These are phyloP conservation scores for Acronicta aceris DNA, from an alignment of 2,888 invertebrate species.

Conservation along the genomic window DNA sequence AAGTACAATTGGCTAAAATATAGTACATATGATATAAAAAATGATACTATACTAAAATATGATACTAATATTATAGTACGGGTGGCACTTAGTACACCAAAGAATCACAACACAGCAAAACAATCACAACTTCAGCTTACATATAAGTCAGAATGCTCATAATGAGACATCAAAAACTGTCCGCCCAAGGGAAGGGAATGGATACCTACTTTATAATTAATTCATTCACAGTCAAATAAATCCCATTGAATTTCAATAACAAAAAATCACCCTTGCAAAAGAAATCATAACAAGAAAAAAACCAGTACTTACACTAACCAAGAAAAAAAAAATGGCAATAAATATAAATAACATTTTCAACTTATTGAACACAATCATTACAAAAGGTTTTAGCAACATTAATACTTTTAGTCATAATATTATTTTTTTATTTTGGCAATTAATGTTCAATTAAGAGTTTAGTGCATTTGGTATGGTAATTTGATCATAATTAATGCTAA, in stretches of 20 bases:
- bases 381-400: constrained; percentile 18
- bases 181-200: no score
- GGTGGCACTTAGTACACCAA: no score
- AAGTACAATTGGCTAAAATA: no score
- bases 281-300: constrained; percentile 9
- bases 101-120: no score
- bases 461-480: constrained; percentile 20
- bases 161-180: no score
- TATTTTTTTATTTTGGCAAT: constrained; percentile 34
- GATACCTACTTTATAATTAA: no score
- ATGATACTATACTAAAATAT: no score
- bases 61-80: no score
- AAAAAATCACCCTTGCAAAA: constrained; percentile 15
- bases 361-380: constrained; percentile 37
- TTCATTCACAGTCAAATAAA: no score
- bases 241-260: background rate
- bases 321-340: constrained; percentile 30
- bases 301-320: constrained; percentile 44
- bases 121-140: no score
- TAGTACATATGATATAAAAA: no score
- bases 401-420: constrained; percentile 50
- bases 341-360: constrained; percentile 37
- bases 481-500: constrained; percentile 33
- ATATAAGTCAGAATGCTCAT: no score
- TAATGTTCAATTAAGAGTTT: constrained; percentile 36